phyloP scores from a whole-genome alignment of 2,797 vertebrate species.

The Gymnodraco acuticeps region DNA sequence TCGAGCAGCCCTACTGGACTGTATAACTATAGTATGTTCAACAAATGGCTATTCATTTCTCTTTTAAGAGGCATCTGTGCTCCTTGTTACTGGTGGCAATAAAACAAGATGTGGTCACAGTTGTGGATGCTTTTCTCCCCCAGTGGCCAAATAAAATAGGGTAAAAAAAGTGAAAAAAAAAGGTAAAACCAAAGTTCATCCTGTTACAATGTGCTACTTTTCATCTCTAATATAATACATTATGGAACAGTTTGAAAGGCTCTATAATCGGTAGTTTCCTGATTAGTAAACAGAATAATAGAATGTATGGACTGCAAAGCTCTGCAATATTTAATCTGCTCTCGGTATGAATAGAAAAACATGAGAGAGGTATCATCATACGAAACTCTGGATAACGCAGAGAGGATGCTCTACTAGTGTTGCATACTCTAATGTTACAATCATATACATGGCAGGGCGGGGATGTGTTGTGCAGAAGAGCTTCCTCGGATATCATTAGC shows the following conservation, averaged over 20 bases:
- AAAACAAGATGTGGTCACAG: neutral
- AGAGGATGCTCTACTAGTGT: slow-evolving; percentile 45
- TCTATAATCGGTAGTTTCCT: neutral
- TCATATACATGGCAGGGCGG: slow-evolving; percentile 37
- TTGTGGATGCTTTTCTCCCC: neutral
- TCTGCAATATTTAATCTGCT: slow-evolving; percentile 29
- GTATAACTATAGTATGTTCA: neutral
- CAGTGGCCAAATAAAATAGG: neutral
- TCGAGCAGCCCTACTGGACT: no score
- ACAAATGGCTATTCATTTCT: neutral
- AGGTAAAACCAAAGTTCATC: neutral
- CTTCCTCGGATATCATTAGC: slow-evolving; percentile 82
- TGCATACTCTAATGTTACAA: slow-evolving; percentile 49
- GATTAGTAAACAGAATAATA: neutral
- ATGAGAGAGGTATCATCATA: slow-evolving; percentile 38
- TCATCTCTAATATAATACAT: neutral
- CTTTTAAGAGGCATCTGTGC: neutral
- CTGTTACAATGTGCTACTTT: neutral
- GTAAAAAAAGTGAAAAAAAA: neutral
- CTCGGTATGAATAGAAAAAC: slow-evolving; percentile 36
- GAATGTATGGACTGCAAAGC: slow-evolving; percentile 23
- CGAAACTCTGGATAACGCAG: slow-evolving; percentile 45
- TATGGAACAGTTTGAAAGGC: neutral
- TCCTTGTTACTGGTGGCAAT: neutral
- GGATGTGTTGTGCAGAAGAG: slow-evolving; percentile 57